Base-by-base conservation (phyloP, 2,888 invertebrate species). In the Epirrhoe tristata region DNA sequence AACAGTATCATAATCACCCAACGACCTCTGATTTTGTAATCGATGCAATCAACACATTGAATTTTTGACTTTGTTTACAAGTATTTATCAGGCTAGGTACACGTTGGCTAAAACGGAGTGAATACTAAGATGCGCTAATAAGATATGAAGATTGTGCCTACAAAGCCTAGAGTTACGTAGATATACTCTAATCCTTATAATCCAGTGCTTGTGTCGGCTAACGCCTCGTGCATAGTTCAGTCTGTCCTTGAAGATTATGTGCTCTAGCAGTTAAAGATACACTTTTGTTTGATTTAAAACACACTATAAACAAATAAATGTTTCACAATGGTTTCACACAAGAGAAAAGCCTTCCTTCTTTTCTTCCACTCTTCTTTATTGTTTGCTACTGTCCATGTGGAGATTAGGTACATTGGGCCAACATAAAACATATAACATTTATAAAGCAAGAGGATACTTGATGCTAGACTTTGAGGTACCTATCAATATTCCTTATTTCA, bases 81-180 rank as follows among this genome's bases (percentile, higher is more conserved):
- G 31, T 31, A 52, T 12, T 52, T 52, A n/a, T 51, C 0, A 24
- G 10, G 31, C 5, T 31, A 10, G n/a, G 12, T 52, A 52, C 6
- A 5, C 1, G 24, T 31, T 52, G 24, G 17, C 50, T 6, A 31
- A 52, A 24, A 17, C 12, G 6, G 6, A n/a, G 31, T 31, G 12
- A 24, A 74, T 43, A 72, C 66, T 74, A 70, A 78, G 77, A 76
- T 79, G 81, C 75, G 76, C 76, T 58, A 80, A 81, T 81, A 82
- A 82, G 78, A 77, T 58, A 62, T 56, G 50, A 46, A 61, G 59
- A 62, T 58, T 51, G 56, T 53, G 57, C 32, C 61, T 66, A 63
- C 58, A 31, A 17, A 52, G 43, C 56, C 54, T 5, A 24, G 63
- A 67, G 69, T 75, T 74, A 77, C 75, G 75, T 78, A 74, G 71